These are phyloP conservation scores for Caretta caretta DNA, from an alignment of 2,113 vertebrate genomes.

Conservation along the genomic window DNA sequence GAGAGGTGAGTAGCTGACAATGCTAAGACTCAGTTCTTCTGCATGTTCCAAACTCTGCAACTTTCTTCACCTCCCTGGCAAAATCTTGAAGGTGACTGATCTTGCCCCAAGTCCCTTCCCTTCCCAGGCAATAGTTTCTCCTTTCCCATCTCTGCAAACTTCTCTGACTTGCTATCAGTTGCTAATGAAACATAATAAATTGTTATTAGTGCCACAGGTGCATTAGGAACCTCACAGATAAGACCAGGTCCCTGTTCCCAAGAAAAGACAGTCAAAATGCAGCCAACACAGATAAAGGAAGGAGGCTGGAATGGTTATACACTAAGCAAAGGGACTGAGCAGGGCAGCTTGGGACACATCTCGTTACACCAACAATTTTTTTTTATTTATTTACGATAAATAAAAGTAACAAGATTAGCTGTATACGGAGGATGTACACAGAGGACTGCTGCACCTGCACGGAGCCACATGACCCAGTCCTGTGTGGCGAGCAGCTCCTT, in stretches of 20 bases:
- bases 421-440: not conserved
- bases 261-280: not conserved
- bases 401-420: not conserved
- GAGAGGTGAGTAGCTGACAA: slow-evolving; percentile 48
- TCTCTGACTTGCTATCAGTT: not conserved
- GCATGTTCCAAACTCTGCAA: not conserved
- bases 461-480: slow-evolving; percentile 41
- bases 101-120: not conserved
- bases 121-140: not conserved
- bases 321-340: not conserved
- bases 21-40: not conserved
- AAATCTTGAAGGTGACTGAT: not conserved
- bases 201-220: not conserved
- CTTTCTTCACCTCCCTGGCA: not conserved
- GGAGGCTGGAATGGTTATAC: not conserved
- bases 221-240: not conserved
- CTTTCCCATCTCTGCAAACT: not conserved
- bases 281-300: not conserved
- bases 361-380: not conserved
- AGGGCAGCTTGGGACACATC: not conserved
- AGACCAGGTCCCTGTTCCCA: not conserved
- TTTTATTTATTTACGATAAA: not conserved
- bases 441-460: slow-evolving; percentile 28
- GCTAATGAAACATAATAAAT: not conserved
- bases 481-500: accelerated